Evolutionary conservation across 1,140 invertebrate genomes (phyloP).

Genomic region (Drosophila nigrodunni): DNA sequence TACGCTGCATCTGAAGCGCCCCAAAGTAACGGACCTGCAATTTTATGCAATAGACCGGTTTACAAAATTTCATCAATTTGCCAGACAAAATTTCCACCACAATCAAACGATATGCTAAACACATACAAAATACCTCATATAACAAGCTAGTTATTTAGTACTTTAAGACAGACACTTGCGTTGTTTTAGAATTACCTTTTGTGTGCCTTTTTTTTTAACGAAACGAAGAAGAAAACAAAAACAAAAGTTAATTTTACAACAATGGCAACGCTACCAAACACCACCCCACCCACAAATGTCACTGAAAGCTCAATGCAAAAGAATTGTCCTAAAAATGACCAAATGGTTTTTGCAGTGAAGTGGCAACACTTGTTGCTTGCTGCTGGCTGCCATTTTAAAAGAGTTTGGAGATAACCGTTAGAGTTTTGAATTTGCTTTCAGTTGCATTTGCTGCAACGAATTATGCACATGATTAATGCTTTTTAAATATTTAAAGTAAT

Average conservation of each 20-base stretch:
- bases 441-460: constrained; percentile 62
- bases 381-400: constrained; percentile 18
- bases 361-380: constrained; percentile 30
- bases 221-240: background rate
- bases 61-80: constrained; percentile 78
- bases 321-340: constrained; percentile 14
- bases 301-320: constrained; percentile 57
- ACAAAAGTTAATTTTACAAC: constrained; percentile 72
- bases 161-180: constrained; percentile 65
- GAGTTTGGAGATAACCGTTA: constrained; percentile 14
- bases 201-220: constrained; percentile 11
- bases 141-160: constrained; percentile 71
- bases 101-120: constrained; percentile 40
- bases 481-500: constrained; percentile 84
- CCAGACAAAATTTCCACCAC: constrained; percentile 78
- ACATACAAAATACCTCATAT: constrained; percentile 71
- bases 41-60: constrained; percentile 85
- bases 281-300: constrained; percentile 29
- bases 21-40: constrained; percentile 74
- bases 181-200: constrained; percentile 73
- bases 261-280: constrained; percentile 39
- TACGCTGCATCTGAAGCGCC: constrained; percentile 23
- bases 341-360: background rate
- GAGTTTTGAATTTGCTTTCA: constrained; percentile 63
- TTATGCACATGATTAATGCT: constrained; percentile 68